phyloP scores from a whole-genome alignment of 2,113 vertebrate species.

The Syrrhaptes paradoxus region DNA sequence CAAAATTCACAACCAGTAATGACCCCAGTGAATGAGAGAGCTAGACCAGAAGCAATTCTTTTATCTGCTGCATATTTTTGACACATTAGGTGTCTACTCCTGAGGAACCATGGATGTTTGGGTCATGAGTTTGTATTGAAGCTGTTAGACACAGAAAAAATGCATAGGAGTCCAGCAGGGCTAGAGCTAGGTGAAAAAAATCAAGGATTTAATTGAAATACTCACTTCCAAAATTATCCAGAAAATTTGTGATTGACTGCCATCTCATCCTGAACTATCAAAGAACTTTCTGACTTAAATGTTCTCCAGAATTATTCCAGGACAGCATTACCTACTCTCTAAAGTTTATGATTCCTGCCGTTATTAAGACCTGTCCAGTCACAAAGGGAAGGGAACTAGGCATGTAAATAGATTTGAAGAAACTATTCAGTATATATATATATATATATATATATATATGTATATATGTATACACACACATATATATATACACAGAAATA shows the following conservation, averaged over 20 bases:
- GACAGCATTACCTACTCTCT: background rate
- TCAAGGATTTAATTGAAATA: background rate
- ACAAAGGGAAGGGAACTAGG: background rate
- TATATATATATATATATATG: too few species aligned
- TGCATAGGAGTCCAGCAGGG: background rate
- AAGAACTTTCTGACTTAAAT: background rate
- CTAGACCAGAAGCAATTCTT: background rate
- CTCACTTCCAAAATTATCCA: background rate
- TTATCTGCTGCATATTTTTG: background rate
- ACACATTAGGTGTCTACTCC: background rate
- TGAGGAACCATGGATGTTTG: background rate
- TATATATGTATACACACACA: rapidly evolving
- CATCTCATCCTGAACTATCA: background rate
- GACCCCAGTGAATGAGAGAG: background rate
- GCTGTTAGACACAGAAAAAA: background rate
- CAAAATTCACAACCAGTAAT: background rate
- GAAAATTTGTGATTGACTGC: background rate
- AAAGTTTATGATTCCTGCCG: background rate
- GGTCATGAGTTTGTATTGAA: background rate
- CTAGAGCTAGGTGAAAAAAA: background rate
- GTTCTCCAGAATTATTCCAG: background rate
- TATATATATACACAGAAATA: background rate
- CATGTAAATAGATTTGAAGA: background rate
- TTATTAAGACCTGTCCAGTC: background rate
- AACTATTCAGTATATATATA: background rate